phyloP scores from a whole-genome alignment of 2,888 invertebrate genomes.

The Atherix ibis region DNA sequence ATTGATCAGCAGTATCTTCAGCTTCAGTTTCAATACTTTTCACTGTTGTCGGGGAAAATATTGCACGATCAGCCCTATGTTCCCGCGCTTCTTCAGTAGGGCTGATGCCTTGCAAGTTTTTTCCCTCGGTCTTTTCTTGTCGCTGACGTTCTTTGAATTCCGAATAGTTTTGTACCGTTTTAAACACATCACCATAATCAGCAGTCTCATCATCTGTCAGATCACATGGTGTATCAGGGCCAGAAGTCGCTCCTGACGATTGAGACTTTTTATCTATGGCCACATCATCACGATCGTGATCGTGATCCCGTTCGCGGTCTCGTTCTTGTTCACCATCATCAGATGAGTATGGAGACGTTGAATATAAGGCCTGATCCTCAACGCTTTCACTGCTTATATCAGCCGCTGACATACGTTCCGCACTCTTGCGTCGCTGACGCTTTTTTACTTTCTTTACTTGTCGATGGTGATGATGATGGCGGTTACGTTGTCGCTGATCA shows the following conservation, averaged over 20 bases:
- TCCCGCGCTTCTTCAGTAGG: neutral
- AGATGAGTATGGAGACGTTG: neutral
- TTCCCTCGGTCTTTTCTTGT: constrained; percentile 1
- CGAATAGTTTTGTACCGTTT: constrained; percentile 12
- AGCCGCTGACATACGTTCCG: constrained; percentile 17
- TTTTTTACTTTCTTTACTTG: constrained; percentile 10
- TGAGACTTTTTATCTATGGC: constrained; percentile 30
- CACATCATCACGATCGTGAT: constrained; percentile 13
- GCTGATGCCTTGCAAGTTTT: neutral
- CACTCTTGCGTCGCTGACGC: constrained; percentile 14
- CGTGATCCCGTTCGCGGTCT: constrained; percentile 29
- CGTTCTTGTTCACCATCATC: constrained; percentile 9
- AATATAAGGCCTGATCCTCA: constrained; percentile 1
- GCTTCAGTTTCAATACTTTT: neutral
- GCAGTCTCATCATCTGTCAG: constrained; percentile 57
- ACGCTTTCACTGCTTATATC: too few relatives aligned
- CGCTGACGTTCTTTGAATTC: constrained; percentile 11
- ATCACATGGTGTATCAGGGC: constrained; percentile 66
- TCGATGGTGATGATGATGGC: constrained; percentile 8
- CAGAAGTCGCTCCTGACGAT: constrained; percentile 76
- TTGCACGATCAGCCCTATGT: neutral
- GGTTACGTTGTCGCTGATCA: constrained; percentile 7
- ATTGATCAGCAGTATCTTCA: neutral
- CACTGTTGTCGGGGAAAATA: neutral
- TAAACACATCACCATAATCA: constrained; percentile 37